These are phyloP conservation scores for Eumerus sabulonum DNA, from an alignment of 2,888 invertebrate genomes.

Conservation along the genomic window DNA sequence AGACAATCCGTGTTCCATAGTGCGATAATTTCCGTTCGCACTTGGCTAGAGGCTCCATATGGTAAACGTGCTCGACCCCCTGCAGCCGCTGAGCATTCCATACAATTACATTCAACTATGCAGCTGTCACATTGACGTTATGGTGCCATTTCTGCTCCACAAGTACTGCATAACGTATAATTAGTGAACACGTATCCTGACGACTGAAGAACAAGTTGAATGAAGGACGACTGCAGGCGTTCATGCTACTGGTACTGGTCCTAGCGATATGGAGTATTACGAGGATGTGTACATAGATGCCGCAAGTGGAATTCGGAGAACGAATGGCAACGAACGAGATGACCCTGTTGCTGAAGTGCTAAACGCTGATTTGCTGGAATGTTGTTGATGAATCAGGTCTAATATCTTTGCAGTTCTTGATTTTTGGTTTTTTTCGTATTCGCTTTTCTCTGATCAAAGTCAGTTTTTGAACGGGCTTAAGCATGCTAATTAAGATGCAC, in stretches of 20 bases:
- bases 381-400: constrained; percentile 56
- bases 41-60: background rate
- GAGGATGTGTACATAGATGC: constrained; percentile 57
- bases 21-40: too few species aligned
- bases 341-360: constrained; percentile 62
- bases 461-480: constrained; percentile 25
- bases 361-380: constrained; percentile 48
- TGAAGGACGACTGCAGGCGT: constrained; percentile 31
- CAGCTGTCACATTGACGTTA: constrained; percentile 44
- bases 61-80: constrained; percentile 25
- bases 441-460: constrained; percentile 29
- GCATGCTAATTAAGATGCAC: constrained; percentile 36
- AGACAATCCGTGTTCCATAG: too few species aligned
- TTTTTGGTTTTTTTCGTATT: constrained; percentile 10
- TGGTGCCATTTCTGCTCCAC: constrained; percentile 25
- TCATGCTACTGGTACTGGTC: constrained; percentile 10
- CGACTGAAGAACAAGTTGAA: constrained; percentile 20
- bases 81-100: constrained; percentile 36
- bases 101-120: constrained; percentile 46
- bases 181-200: constrained; percentile 49
- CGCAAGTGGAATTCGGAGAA: constrained; percentile 49
- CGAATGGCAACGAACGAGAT: constrained; percentile 34
- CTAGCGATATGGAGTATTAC: constrained; percentile 21
- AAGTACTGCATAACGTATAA: constrained; percentile 47
- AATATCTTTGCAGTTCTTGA: constrained; percentile 9